phyloP scores from a whole-genome alignment of 2,113 vertebrate genomes.

The Apistogramma diplotaenia region DNA sequence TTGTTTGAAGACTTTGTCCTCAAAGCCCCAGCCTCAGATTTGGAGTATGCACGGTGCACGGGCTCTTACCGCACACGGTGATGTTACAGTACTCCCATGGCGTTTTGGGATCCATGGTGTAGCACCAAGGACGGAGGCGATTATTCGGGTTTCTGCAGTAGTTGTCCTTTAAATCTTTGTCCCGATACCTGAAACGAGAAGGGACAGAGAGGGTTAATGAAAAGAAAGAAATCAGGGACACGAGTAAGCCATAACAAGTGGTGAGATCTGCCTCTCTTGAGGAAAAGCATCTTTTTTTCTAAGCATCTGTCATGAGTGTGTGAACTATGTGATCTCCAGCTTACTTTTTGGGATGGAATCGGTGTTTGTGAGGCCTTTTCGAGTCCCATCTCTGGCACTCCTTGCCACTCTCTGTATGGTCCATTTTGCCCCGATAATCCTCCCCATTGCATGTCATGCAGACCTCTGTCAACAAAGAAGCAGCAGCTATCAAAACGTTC shows the following conservation, averaged over 20 bases:
- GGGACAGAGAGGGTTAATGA: constrained; percentile 19
- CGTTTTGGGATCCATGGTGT: constrained; percentile 90
- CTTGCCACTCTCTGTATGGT: constrained; percentile 89
- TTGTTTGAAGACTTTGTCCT: constrained; percentile 16
- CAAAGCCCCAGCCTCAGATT: constrained; percentile 1
- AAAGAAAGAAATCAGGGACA: constrained; percentile 41
- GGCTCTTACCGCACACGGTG: constrained; percentile 89
- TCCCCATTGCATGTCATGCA: constrained; percentile 94
- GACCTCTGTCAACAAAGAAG: constrained; percentile 79
- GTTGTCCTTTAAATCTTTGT: constrained; percentile 96
- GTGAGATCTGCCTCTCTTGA: constrained; percentile 34
- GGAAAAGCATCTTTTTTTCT: constrained; percentile 30
- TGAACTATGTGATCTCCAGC: constrained; percentile 15
- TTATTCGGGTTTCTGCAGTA: constrained; percentile 97
- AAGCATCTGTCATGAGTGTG: constrained; percentile 40
- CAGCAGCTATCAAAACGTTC: background rate
- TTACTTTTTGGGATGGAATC: constrained; percentile 92
- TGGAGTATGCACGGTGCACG: background rate
- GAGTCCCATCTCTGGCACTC: constrained; percentile 96
- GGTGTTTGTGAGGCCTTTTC: constrained; percentile 86
- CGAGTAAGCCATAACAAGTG: constrained; percentile 38
- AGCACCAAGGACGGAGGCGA: constrained; percentile 92
- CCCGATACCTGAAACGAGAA: constrained; percentile 82
- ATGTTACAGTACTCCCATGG: constrained; percentile 97
- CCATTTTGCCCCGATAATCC: constrained; percentile 89